Evolutionary conservation across 2,888 invertebrate genomes (phyloP), one percentile per base, ranked within the genome.

Genomic region (Drosophila koepferae): DNA sequence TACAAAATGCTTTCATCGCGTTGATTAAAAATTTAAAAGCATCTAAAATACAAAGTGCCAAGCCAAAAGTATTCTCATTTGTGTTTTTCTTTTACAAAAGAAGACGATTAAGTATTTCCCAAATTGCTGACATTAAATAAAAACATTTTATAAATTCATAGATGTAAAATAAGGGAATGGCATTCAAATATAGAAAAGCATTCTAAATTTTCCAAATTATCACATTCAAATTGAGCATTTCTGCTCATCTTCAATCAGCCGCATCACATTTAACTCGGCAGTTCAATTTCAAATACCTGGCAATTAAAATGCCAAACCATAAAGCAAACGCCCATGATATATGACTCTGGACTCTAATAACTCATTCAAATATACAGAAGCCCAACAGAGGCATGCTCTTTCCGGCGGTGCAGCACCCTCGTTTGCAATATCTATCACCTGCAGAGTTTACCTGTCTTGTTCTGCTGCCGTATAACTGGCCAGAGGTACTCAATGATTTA

Each of bases 261-360:
- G 48, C 38, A 48, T 49, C 36, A 23, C 51, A 62, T 48, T 54
- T 18, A 34, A 66, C 16, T 43, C 51, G 49, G 28, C 62, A 56
- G 48, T 55, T 70, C 46, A 54, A 63, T 79, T 69, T 56, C 36
- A 49, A 74, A 20, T 55, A 65, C 12, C 36, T 59, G 66, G 81
- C 84, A 89, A 83, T 86, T 89, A 73, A 83, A 79, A 79, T 72
- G 81, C 49, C 84, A 84, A 76, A 71, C 72, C 55, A 69, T 54
- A 51, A 49, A 43, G 59, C 67, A 59, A 63, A 66, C 53, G 28
- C 53, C 56, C 55, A 77, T 85, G 86, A 84, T 86, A 75, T 75
- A 84, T 72, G 81, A 63, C 63, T 66, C 62, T 71, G 55, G 34
- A 34, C 44, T 67, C 78, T 61, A 75, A 80, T 88, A 82, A 82